Base-by-base conservation (phyloP, 2,888 invertebrate species). In the Hirtodrosophila confusa region DNA sequence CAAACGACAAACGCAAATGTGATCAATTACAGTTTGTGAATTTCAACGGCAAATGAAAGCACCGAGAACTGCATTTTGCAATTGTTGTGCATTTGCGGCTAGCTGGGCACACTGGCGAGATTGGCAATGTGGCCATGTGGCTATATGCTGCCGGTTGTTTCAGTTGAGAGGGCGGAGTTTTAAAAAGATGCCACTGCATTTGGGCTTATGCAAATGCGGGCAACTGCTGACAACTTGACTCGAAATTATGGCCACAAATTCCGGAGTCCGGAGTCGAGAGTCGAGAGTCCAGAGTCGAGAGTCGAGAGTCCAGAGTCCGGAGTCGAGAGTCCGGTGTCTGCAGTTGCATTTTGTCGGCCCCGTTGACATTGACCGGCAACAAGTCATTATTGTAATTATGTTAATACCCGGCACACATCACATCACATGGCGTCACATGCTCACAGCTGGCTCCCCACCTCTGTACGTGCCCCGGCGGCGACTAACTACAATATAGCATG, bases 341-440 rank as follows among this genome's bases (percentile, higher is more conserved):
- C 40, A 61, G 49, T 45, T 63, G 45, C 45, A 58, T 69, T 62
- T 69, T 57, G 69, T 53, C 31, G 48, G 53, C 37, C 33, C 37
- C 40, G 51, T 48, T 60, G 56, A 45, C 67, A 66, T 55, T 55
- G 68, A 50, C 51, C 60, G 82, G 82, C 84, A 84, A 70, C 80
- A 86, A 78, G 86, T 78, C 83, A 80, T 86, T 86, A 86, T 70
- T 69, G 74, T 74, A 80, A 84, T 86, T 86, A 84, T 86, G 78
- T 75, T 86, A 78, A 84, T 80, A 64, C 62, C 54, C 56, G 31
- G 17, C 54, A 44, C 62, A 43, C 36, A 54, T 40, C 60, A 27
- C 36, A 43, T 41, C 33, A 43, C 43, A 60, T 43, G 39, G 27
- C 29, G 27, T 49, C 35, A 17, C 10, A 44, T 37, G 35, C 9